Evolutionary conservation across 2,888 invertebrate species (phyloP), one percentile per base, ranked within the genome.

Genomic region (Rhingia campestris): DNA sequence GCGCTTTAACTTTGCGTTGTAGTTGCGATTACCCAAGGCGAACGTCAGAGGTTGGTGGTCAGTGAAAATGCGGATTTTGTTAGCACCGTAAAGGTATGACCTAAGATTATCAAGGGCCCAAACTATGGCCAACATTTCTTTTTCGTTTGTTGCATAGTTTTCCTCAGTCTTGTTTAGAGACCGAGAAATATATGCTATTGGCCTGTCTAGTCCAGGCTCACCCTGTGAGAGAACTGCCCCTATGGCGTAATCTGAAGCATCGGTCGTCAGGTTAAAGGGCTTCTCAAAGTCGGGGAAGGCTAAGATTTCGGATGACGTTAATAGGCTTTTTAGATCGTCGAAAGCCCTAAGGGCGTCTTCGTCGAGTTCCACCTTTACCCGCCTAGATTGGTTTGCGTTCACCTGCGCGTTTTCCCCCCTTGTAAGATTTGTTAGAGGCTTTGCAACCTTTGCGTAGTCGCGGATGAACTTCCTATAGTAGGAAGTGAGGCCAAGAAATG

Each of bases 401-500:
- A 54, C 45, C 59, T 61, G 43, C 4, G 22, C 32, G 43, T 12
- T 85, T 58, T 77, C 73, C 6, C 81, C 79, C n/a, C n/a, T n/a
- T n/a, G n/a, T n/a, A n/a, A n/a, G n/a, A 56, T 72, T 82, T 6
- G 86, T 87, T n/a, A 86, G 35, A 10, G 82, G 53, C n/a, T 58
- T 58, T 0, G 58, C 58, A 4, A 58, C 4, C 6, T 30, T 41
- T 4, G 75, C 86, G 51, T 75, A 86, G 61, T 87, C 75, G 10
- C 53, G 64, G 3, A 86, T 86, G 47, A 86, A 86, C 4, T 67
- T 72, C 14, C 87, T 70, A 45, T 86, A 86, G 43, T 85, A 86
- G 0, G 76, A 81, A 1, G 81, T 47, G 5, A 86, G 53, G 0
- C 84, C 80, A 3, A 84, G 37, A 49, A 87, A 86, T 6, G 58